phyloP scores from a whole-genome alignment of 2,888 invertebrate species.

The Meiosimyza platycephala region DNA sequence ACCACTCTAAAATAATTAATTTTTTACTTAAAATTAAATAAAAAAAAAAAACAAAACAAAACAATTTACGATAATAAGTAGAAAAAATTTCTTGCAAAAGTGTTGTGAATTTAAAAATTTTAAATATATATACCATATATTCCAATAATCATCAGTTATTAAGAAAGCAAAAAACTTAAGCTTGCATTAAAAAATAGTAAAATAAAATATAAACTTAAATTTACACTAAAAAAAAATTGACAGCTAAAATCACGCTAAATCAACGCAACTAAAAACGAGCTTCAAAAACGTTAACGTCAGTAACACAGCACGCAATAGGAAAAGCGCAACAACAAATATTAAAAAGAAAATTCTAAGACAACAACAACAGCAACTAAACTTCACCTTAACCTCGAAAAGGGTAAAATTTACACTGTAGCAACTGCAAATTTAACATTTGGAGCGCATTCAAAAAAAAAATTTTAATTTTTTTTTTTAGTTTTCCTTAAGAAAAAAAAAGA shows the following conservation, averaged over 20 bases:
- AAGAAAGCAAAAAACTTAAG: slow-evolving; percentile 9
- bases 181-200: slow-evolving; percentile 9
- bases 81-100: slow-evolving; percentile 34
- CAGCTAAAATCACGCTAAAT: background rate
- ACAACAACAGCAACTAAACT: slow-evolving; percentile 50
- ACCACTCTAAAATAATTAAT: slow-evolving; percentile 11
- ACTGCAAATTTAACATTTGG: slow-evolving; percentile 36
- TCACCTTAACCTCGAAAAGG: slow-evolving; percentile 56
- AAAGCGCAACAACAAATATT: slow-evolving; percentile 33
- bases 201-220: background rate
- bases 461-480: no score
- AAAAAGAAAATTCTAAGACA: slow-evolving; percentile 28
- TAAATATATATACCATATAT: slow-evolving; percentile 17
- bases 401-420: slow-evolving; percentile 10
- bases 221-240: background rate
- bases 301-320: slow-evolving; percentile 28
- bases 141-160: slow-evolving; percentile 31
- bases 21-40: slow-evolving; percentile 17
- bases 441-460: slow-evolving; percentile 35
- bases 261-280: slow-evolving; percentile 38
- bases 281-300: slow-evolving; percentile 33
- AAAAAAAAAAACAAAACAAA: no score
- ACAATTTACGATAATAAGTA: slow-evolving; percentile 17
- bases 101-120: slow-evolving; percentile 41
- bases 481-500: no score